Evolutionary conservation across 1,140 invertebrate genomes (phyloP).

Genomic region (Megalopta genalis): DNA sequence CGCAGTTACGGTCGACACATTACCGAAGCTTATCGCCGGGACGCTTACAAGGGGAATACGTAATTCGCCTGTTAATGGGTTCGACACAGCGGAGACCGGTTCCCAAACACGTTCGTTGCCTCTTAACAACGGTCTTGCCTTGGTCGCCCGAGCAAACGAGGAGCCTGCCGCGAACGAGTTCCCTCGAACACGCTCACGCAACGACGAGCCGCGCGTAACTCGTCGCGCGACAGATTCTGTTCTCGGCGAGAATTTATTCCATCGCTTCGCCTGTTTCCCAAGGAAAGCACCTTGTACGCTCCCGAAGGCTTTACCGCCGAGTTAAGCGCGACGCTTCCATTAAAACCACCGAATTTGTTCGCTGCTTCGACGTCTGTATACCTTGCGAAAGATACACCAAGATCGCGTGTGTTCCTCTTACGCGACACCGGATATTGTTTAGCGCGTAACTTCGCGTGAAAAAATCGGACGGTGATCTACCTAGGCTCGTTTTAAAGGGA

Average conservation of each 20-base stretch:
- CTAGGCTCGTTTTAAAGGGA: too few species aligned
- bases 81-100: slow-evolving; percentile 21
- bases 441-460: too few species aligned
- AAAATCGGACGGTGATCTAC: too few species aligned
- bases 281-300: background rate
- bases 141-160: background rate
- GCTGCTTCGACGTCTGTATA: too few species aligned
- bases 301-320: background rate
- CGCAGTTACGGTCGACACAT: slow-evolving; percentile 1
- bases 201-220: background rate
- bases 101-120: background rate
- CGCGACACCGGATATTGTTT: too few species aligned
- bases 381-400: too few species aligned
- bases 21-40: slow-evolving; percentile 32
- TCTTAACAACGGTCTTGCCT: background rate
- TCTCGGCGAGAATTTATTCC: background rate
- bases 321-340: background rate
- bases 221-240: background rate
- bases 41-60: slow-evolving; percentile 36
- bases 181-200: background rate
- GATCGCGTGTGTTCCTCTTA: too few species aligned
- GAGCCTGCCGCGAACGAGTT: background rate
- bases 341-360: too few species aligned
- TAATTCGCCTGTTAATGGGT: slow-evolving; percentile 53
- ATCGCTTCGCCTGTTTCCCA: background rate